Base-by-base conservation (phyloP, 2,888 invertebrate genomes). In the Eristalinus sepulchralis region DNA sequence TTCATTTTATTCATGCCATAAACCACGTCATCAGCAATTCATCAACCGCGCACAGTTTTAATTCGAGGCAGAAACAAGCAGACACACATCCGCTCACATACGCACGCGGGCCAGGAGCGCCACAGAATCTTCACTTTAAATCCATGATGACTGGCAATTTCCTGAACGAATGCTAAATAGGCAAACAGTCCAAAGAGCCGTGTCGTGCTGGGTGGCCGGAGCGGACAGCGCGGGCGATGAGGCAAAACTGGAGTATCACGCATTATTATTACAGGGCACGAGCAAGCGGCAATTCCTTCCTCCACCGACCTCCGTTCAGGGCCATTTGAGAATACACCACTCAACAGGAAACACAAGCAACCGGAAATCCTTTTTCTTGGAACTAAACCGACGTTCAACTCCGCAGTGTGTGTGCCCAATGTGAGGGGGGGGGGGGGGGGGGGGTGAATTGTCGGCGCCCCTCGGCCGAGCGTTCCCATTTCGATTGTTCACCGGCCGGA, bases 121-220 rank as follows among this genome's bases (percentile, higher is more conserved):
- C n/a, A 64, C 34, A 79, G 72, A 79, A 53, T 79, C 72, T 53
- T 72, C 79, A 72, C 66, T 79, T 79, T 79, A 79, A 79, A 72
- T 79, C 79, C 79, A 66, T 66, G 66, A 79, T 79, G 79, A 79
- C 79, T 71, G 60, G 79, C 79, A 72, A 72, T 79, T 79, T 79
- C 79, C 79, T 64, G 71, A 72, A 72, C 36, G 66, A 66, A 72
- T 79, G 66, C 60, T 66, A 79, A 72, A 59, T 53, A 79, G 79
- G 60, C 57, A 36, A 63, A 59, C 17, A 47, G 47, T 47, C 47
- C 17, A 47, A 47, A n/a, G n/a, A 47, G n/a, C 39, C n/a, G 39
- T 47, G 39, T n/a, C 17, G n/a, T 6, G 4, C 39, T 5, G 39
- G 2, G 6, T 6, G n/a, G n/a, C 36, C 2, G 13, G 0, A 33